Percentiles rank a stretch among this genome's conserved stretches.
Conservation (phyloP, 2,888 invertebrate genomes). For the Limnephilus marmoratus region DNA sequence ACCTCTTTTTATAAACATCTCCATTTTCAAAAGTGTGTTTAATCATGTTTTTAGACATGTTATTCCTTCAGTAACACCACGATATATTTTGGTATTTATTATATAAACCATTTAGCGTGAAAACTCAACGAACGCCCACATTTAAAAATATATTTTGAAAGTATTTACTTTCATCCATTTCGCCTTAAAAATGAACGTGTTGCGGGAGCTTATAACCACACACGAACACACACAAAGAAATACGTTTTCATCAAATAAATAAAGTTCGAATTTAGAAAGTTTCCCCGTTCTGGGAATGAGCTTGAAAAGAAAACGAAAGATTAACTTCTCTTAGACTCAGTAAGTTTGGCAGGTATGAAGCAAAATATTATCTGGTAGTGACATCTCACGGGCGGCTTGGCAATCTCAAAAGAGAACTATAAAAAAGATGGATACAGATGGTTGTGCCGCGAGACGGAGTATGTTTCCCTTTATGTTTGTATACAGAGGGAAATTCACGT, state of each 20-base stretch:
- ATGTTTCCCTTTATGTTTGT: conserved; percentile 43
- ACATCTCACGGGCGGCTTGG: conserved; percentile 55
- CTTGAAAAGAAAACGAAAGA: conserved; percentile 56
- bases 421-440: conserved; percentile 56
- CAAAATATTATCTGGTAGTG: conserved; percentile 56
- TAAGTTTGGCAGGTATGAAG: conserved; percentile 47
- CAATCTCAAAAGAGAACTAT: conserved; percentile 50
- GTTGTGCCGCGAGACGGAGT: conserved; percentile 26
- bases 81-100: background rate
- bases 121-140: background rate
- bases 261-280: conserved; percentile 55
- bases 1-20: background rate
- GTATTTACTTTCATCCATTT: background rate
- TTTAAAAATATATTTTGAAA: background rate
- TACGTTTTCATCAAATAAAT: conserved; percentile 47
- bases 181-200: background rate
- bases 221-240: conserved; percentile 22
- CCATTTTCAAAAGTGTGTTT: background rate
- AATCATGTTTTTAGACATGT: background rate
- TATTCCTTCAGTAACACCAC: no score
- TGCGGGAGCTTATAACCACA: background rate
- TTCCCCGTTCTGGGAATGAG: conserved; percentile 40
- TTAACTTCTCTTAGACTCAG: conserved; percentile 48
- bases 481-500: conserved; percentile 46
- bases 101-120: background rate